Evolutionary conservation across 1,140 invertebrate species (phyloP).

Genomic region (Venturia canescens): DNA sequence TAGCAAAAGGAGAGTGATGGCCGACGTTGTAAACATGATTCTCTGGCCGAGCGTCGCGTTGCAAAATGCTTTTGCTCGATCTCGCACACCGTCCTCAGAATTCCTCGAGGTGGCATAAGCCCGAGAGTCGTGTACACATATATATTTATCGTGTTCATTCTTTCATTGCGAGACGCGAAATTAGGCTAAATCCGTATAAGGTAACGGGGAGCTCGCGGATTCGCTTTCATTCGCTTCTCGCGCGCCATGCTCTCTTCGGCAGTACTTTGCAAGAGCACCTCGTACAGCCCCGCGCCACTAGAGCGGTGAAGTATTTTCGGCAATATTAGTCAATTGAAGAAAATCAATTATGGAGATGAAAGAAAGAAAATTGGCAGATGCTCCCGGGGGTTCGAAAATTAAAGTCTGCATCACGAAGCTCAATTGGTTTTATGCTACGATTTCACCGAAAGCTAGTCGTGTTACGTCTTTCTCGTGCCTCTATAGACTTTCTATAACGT

Average conservation of each 20-base stretch:
- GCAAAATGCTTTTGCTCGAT: slow-evolving; percentile 39
- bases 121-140: neutral
- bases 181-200: slow-evolving; percentile 55
- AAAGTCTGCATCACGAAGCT: too few relatives aligned
- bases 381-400: too few relatives aligned
- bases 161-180: slow-evolving; percentile 50
- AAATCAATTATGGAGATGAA: too few relatives aligned
- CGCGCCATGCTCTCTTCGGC: slow-evolving; percentile 23
- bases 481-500: too few relatives aligned
- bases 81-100: slow-evolving; percentile 12
- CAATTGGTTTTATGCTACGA: too few relatives aligned
- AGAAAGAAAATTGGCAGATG: too few relatives aligned
- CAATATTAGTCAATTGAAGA: neutral
- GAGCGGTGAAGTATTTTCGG: neutral
- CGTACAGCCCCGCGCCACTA: neutral
- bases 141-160: slow-evolving; percentile 13
- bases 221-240: slow-evolving; percentile 49
- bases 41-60: slow-evolving; percentile 24
- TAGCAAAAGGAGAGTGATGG: slow-evolving; percentile 34
- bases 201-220: slow-evolving; percentile 44
- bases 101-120: slow-evolving; percentile 37
- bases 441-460: too few relatives aligned
- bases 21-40: slow-evolving; percentile 28
- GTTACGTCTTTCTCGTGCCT: too few relatives aligned
- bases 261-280: slow-evolving; percentile 20